Evolutionary conservation across 1,140 invertebrate species (phyloP), one percentile per base, ranked within the genome.

Genomic region (Drosophila watanabei): DNA sequence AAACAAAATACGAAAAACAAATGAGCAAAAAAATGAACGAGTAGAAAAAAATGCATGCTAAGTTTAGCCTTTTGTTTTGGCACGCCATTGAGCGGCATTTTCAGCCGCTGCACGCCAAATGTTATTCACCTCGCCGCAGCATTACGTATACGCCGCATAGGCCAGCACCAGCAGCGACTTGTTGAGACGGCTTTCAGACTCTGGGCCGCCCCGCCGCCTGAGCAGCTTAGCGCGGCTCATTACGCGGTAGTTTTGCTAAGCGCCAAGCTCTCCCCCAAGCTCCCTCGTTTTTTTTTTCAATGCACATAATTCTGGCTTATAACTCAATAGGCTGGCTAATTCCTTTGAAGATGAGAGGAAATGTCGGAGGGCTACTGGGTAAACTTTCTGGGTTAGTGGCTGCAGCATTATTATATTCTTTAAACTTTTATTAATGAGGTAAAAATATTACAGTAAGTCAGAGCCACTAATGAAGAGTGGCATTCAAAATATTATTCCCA

Each of bases 21-120:
- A 48, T 35, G 18, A 62, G 49, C 28, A 60, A 41, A 57, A 62
- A 33, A 24, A 43, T 3, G 1, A 20, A 13, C 10, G 10, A 39
- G 28, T 2, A 20, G 45, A 32, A 43, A 75, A 56, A 80, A 77
- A 78, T 85, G 85, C 86, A 90, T 90, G 86, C 86, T 89, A 89
- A 89, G 86, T 89, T 89, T 89, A 89, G 86, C 86, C 86, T 89
- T 90, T 89, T 89, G 81, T 89, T 88, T 89, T 90, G 86, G 86
- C 86, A 89, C 86, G 86, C 86, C 75, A 89, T 89, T 88, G 85
- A 89, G 85, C 85, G 81, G 85, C 78, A 88, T 89, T 88, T 89
- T 64, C 72, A 59, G 45, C 62, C 54, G 46, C 46, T 58, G 59
- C 63, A 63, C 65, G 68, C 51, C 70, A 66, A 88, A 90, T 89